phyloP scores from a whole-genome alignment of 1,140 invertebrate species.

The Nasonia giraulti region DNA sequence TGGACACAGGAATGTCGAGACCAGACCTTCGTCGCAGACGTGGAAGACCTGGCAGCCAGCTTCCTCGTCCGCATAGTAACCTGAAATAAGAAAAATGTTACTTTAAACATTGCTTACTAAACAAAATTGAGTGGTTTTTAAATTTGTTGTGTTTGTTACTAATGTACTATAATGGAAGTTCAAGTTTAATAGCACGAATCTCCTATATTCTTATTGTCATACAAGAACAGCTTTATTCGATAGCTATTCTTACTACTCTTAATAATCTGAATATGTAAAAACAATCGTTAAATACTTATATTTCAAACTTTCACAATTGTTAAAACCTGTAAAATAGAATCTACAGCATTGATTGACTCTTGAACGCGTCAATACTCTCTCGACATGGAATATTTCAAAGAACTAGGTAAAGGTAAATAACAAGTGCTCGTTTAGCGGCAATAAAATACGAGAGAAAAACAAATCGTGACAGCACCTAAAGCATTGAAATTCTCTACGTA shows the following conservation, averaged over 20 bases:
- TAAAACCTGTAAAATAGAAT: not conserved
- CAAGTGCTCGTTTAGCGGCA: not conserved
- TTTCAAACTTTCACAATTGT: not conserved
- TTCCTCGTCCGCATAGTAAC: conserved; percentile 73
- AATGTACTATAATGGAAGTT: not conserved
- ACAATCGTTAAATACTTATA: too few species aligned
- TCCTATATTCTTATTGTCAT: too few species aligned
- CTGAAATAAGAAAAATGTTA: conserved; percentile 52
- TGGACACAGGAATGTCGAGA: conserved; percentile 76
- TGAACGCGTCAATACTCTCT: not conserved
- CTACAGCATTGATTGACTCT: too few species aligned
- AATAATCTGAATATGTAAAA: too few species aligned
- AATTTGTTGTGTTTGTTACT: not conserved
- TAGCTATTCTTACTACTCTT: not conserved
- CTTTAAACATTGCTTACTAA: not conserved
- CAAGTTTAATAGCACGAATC: not conserved
- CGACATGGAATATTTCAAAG: not conserved
- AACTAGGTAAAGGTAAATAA: not conserved
- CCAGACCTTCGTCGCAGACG: conserved; percentile 74
- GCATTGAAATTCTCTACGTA: not conserved
- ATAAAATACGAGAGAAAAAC: not conserved
- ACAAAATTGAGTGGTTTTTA: too few species aligned
- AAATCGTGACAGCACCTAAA: not conserved
- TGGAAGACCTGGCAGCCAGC: conserved; percentile 76
- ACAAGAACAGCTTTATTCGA: too few species aligned